Evolutionary conservation across 2,888 invertebrate species (phyloP), one percentile per base, ranked within the genome.

Genomic region (Criorhina ranunculi): DNA sequence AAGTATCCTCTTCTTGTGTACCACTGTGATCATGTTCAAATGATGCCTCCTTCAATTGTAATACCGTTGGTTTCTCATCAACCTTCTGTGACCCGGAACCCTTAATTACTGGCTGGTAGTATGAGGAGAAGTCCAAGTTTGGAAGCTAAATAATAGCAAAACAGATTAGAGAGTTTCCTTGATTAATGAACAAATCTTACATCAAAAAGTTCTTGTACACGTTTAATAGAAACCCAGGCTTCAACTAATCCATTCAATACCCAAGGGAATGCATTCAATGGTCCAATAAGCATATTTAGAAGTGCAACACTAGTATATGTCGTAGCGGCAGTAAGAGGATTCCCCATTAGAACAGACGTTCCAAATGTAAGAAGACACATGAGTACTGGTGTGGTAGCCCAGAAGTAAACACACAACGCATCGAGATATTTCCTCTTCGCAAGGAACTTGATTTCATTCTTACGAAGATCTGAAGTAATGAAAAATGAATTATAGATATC

Each of bases 251-350:
- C 99, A 91, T 98, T 99, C 17, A 99, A 92, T 2, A 99, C 99
- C 99, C 99, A 99, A 0, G 99, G 99, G 91, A 99, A 98, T 0
- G 98, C 97, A 92, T 99, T 99, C 77, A 99, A 91, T 0, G 99
- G 99, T 66, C 95, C 95, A 88, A 99, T 99, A 79, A 99, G 93
- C 96, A 99, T 98, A 90, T 98, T 98, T 80, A 99, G 94, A 69
- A 99, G 93, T 0, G 99, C 98, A 87, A 99, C 95, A 87, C 96
- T 96, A 0, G 99, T 99, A 89, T 99, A 99, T 0, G 97, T 98
- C 70, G 96, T 97, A 19, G 98, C 96, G 2, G 99, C 98, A 55
- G 95, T 95, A 8, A 99, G 93, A 57, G 94, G 92, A 93, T 96
- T 93, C 78, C 97, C 95, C 87, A 96, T 90, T n/a, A 96, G 91